phyloP scores from a whole-genome alignment of 2,888 invertebrate genomes.

The Tridacna gigas region DNA sequence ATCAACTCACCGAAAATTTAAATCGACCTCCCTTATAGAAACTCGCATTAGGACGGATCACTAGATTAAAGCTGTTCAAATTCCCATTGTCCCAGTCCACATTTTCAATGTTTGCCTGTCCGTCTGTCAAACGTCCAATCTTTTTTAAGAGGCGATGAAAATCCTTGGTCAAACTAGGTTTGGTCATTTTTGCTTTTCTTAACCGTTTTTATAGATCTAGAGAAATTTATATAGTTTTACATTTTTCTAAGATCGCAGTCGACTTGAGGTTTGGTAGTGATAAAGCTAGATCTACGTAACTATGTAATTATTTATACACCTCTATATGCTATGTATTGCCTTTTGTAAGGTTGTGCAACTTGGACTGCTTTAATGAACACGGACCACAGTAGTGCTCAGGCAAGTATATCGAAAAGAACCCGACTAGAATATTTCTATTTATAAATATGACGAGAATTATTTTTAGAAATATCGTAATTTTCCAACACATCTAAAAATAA shows the following conservation, averaged over 20 bases:
- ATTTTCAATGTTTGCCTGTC: constrained; percentile 27
- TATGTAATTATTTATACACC: too few relatives aligned
- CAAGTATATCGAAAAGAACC: too few relatives aligned
- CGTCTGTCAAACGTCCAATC: constrained; percentile 31
- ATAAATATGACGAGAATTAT: not conserved
- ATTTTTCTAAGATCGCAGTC: too few relatives aligned
- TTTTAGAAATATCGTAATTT: not conserved
- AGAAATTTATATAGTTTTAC: too few relatives aligned
- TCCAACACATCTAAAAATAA: not conserved
- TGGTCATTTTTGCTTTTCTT: not conserved
- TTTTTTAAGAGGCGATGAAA: constrained; percentile 30
- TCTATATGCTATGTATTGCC: too few relatives aligned
- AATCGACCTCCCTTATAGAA: constrained; percentile 30
- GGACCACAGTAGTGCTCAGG: too few relatives aligned
- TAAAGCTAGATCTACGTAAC: too few relatives aligned
- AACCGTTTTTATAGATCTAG: too few relatives aligned
- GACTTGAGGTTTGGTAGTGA: too few relatives aligned
- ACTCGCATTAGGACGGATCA: constrained; percentile 29
- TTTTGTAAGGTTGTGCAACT: too few relatives aligned
- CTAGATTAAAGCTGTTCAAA: constrained; percentile 22
- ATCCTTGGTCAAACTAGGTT: constrained; percentile 16
- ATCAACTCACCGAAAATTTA: constrained; percentile 11
- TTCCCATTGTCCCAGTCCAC: constrained; percentile 33
- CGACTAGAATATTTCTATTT: not conserved
- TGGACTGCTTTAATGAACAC: too few relatives aligned